Conservation (phyloP, 2,888 invertebrate genomes). For the Portevinia maculata region DNA sequence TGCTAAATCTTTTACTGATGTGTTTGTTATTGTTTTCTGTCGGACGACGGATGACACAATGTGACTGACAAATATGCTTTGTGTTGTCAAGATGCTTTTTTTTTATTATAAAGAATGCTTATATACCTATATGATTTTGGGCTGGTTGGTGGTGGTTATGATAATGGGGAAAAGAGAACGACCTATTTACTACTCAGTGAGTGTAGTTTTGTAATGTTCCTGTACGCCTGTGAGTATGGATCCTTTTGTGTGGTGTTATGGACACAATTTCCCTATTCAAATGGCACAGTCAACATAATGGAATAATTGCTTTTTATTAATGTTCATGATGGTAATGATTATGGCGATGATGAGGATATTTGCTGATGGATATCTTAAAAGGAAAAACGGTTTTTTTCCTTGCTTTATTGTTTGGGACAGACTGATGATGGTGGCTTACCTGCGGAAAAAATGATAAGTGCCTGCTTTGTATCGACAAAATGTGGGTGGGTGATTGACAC, state of each 20-base stretch:
- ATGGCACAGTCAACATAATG: constrained; percentile 58
- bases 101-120: background rate
- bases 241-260: constrained; percentile 55
- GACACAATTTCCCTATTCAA: constrained; percentile 56
- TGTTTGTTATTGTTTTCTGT: constrained; percentile 9
- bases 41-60: background rate
- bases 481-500: too few species aligned
- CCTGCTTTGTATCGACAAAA: too few species aligned
- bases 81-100: background rate
- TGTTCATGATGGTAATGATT: constrained; percentile 39
- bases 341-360: constrained; percentile 31
- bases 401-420: constrained; percentile 22
- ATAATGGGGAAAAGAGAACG: constrained; percentile 38
- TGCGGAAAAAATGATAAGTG: too few species aligned
- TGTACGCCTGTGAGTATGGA: constrained; percentile 16
- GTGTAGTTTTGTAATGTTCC: constrained; percentile 45
- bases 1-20: constrained; percentile 43
- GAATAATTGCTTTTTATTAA: constrained; percentile 67
- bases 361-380: constrained; percentile 58
- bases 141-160: constrained; percentile 18
- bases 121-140: background rate
- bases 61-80: background rate
- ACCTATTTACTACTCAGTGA: constrained; percentile 56
- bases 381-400: too few species aligned
- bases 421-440: too few species aligned